Evolutionary conservation across 2,888 invertebrate species (phyloP), one percentile per base, ranked within the genome.

Genomic region (Drosophila dives): DNA sequence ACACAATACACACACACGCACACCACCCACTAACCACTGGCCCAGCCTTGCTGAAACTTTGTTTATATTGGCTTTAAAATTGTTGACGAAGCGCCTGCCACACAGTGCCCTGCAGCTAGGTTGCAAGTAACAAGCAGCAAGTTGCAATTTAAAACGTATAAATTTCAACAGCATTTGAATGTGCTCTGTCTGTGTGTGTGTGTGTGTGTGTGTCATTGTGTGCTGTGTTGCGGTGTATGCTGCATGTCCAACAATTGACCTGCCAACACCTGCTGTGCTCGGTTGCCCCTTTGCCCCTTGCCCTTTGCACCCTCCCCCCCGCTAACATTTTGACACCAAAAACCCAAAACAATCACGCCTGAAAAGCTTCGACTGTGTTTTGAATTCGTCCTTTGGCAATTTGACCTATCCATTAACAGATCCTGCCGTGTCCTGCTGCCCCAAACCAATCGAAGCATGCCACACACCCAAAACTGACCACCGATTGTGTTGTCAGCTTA

Each of bases 101-200:
- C 53, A 54, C 54, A 38, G 5, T n/a, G 20, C 54, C 23, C 26
- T n/a, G 23, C 45, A 32, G 49, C 56, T 56, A 36, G 53, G 48
- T 36, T 29, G 54, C 61, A 64, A 48, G 61, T 38, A 26, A 59
- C 71, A 73, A 59, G 59, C 50, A 33, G 36, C 51, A 64, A 61
- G 49, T 61, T 50, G 70, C 62, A 64, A 67, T 55, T 62, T 75
- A 42, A 66, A 59, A 49, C 45, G 48, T 33, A 67, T 73, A 66
- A 72, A 55, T 78, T 75, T 66, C 65, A 65, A 59, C 56, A 55
- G 55, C 65, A 75, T 78, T 75, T 69, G 49, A 64, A 75, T 77
- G 48, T 72, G 58, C n/a, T 17, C 40, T 20, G 40, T 15, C n/a
- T 42, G 42, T 26, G 17, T 38, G 40, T 38, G n/a, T 32, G 20